Evolutionary conservation across 2,888 invertebrate genomes (phyloP).

Genomic region (Cacoxenus indagator): DNA sequence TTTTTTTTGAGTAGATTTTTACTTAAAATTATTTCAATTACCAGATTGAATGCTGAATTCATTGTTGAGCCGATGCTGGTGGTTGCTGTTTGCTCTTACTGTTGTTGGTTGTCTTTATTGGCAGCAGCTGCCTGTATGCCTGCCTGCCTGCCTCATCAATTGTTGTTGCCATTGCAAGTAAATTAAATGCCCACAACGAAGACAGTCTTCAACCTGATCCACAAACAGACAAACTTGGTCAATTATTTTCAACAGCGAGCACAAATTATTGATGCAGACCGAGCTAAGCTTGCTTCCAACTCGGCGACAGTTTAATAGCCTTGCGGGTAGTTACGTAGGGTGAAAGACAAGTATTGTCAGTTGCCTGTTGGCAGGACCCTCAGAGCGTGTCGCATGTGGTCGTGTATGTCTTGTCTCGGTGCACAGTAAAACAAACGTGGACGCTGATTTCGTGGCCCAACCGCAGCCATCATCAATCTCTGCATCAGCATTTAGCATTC

Average conservation of each 20-base stretch:
- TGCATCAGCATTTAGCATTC: constrained; percentile 15
- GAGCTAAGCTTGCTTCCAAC: constrained; percentile 2
- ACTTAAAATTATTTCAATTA: constrained; percentile 62
- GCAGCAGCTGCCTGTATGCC: constrained; percentile 51
- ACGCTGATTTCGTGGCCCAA: constrained; percentile 31
- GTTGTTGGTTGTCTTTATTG: constrained; percentile 40
- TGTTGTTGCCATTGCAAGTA: constrained; percentile 42
- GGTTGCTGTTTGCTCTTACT: constrained; percentile 34
- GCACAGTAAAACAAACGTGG: neutral
- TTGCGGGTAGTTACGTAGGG: neutral
- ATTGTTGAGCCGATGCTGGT: constrained; percentile 20
- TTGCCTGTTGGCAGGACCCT: constrained; percentile 10
- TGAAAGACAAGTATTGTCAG: constrained; percentile 33
- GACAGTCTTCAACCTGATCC: constrained; percentile 37
- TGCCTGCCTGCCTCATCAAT: constrained; percentile 40
- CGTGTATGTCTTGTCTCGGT: constrained; percentile 33
- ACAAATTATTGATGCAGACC: constrained; percentile 63
- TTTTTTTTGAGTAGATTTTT: constrained; percentile 62
- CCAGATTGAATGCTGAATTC: constrained; percentile 45
- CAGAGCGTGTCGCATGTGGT: constrained; percentile 23
- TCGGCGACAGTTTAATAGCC: neutral
- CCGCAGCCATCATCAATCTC: constrained; percentile 54
- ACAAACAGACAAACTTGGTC: constrained; percentile 64
- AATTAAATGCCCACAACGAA: constrained; percentile 54
- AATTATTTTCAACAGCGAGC: constrained; percentile 63